Evolutionary conservation across 2,113 vertebrate species (phyloP), one percentile per base, ranked within the genome.

Genomic region (Lanius ludovicianus): DNA sequence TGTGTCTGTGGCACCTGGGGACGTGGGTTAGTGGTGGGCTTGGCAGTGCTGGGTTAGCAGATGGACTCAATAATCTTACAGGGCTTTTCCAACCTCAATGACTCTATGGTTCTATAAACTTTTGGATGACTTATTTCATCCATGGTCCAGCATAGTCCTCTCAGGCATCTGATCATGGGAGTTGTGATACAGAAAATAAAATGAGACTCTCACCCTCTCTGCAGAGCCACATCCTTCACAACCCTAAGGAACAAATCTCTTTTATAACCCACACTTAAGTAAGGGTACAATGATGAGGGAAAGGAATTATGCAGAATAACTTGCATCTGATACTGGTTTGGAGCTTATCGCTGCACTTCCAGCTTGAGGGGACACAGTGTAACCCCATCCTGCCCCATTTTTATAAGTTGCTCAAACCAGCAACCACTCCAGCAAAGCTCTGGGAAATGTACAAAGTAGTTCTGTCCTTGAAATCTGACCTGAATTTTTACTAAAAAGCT

Each of bases 321-420:
- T 86, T 57, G 49, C 41, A 65, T 76, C 85, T 95, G 95, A 79
- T 81, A 59, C 50, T 82, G 74, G 49, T 83, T 83, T 85, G 59
- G 47, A 74, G 71, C 30, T 75, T 49, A 50, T 35, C 67, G 90
- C 35, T 63, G 67, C 63, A n/a, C 42, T 91, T 73, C 39, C 92
- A 94, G 46, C 27, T 81, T 8, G 1, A 68, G 56, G 41, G 64
- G 42, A 47, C 52, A n/a, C 12, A 18, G 14, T 47, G 44, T 28
- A 33, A 16, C 49, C 41, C 31, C 11, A 33, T 25, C 53, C 62
- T 49, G 50, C 28, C 76, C 73, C 50, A 6, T 42, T 67, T 87
- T 41, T 44, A 15, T 46, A 70, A 62, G 41, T 11, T 75, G n/a
- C 20, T 53, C 68, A 65, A 42, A 63, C 49, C 49, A 87, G 11